A percentile compares a stretch with the other conserved stretches of the same genome.
phyloP scores from a whole-genome alignment of 2,113 vertebrate species.

The Cairina moschata region DNA sequence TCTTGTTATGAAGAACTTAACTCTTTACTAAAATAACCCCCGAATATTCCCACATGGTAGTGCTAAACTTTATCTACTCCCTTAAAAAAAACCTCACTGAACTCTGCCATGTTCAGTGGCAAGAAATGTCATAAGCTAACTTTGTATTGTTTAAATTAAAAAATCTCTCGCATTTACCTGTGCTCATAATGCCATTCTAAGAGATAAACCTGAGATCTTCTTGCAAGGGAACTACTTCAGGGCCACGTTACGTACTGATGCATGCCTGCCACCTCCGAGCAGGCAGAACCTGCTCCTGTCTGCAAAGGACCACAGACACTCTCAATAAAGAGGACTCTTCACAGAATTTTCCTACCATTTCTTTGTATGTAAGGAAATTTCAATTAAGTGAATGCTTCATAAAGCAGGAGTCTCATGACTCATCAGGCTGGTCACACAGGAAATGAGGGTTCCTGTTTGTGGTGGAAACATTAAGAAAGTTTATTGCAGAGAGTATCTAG shows the following conservation, averaged over 20 bases:
- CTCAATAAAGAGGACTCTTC: neutral
- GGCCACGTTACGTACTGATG: neutral
- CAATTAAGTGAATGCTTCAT: neutral
- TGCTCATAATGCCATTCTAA: neutral
- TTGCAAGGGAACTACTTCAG: neutral
- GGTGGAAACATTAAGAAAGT: neutral
- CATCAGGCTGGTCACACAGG: neutral
- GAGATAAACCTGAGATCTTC: neutral
- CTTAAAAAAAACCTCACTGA: neutral
- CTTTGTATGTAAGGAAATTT: neutral
- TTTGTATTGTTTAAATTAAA: neutral
- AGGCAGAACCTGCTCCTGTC: neutral
- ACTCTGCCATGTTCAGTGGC: neutral
- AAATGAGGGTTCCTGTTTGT: neutral
- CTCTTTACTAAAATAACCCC: neutral
- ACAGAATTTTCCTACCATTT: neutral
- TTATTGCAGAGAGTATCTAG: neutral
- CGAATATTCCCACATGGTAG: neutral
- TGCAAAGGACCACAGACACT: neutral
- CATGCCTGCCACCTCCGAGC: neutral
- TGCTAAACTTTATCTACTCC: neutral
- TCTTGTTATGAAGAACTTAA: neutral
- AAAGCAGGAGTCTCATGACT: neutral
- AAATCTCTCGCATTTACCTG: neutral
- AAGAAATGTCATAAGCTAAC: neutral